Evolutionary conservation across 2,888 invertebrate species (phyloP), one percentile per base, ranked within the genome.

Genomic region (Odiellus spinosus): DNA sequence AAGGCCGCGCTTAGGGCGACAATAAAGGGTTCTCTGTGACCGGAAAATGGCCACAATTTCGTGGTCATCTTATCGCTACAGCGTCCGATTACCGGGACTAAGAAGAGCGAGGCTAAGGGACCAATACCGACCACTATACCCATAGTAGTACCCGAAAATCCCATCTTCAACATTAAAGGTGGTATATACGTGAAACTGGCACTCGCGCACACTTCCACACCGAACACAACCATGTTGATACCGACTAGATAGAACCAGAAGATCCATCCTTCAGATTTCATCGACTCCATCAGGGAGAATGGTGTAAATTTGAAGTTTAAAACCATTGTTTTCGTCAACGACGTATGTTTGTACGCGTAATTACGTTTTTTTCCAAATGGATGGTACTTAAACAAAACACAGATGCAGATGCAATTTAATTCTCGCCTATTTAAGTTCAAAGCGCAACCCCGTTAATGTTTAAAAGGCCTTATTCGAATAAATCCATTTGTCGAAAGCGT

Each of bases 111-210:
- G 12, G 68, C 47, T 17, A 67, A 58, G 15, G 69, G 68, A 10
- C 69, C 70, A 33, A 69, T 55, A 11, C 69, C 69, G 12, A 70
- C 56, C 4, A 69, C 59, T 39, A 68, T 59, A 43, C 66, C 66
- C 65, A 69, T 68, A 45, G 62, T 56, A 43, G 63, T 60, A 51
- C 69, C 68, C 8, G 60, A 59, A 50, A 67, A 63, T 10, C 70
- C 70, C 12, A 64, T 59, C 53, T 70, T 70, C 34, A 70, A 60
- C 34, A 70, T 54, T 59, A 70, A 60, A 3, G 70, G 70, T 3
- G 70, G 69, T 47, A 69, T 65, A 57, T 67, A 70, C 11, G 67
- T 66, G 57, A 69, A 69, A 20, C 67, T 69, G 20, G 68, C 67
- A 54, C 67, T 67, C 21, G 67, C 65, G 50, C 66, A 65, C 39